phyloP scores from a whole-genome alignment of 2,113 vertebrate species.

The Synodontis membranacea region DNA sequence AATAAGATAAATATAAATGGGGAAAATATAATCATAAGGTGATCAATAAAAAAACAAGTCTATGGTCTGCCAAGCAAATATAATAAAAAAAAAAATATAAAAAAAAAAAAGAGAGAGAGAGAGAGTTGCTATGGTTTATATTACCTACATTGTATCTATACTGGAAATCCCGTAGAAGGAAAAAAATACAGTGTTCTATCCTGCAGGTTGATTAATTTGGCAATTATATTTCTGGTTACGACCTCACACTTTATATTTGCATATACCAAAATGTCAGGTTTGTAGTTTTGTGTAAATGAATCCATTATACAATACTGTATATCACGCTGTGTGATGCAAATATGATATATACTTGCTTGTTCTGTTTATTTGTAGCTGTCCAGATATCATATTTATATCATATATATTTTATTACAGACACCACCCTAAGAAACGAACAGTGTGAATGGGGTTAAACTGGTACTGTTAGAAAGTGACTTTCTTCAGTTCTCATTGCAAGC shows the following conservation, averaged over 20 bases:
- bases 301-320: neutral
- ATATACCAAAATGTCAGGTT: neutral
- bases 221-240: too few species aligned
- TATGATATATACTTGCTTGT: neutral
- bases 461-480: neutral
- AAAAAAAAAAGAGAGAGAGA: too few species aligned
- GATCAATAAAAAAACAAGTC: neutral
- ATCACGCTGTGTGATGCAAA: neutral
- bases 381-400: neutral
- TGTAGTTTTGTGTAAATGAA: neutral
- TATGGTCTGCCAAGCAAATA: too few species aligned
- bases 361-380: neutral
- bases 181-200: neutral
- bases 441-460: neutral
- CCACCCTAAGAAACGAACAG: neutral
- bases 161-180: neutral
- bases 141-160: neutral
- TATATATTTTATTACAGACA: constrained; percentile 14
- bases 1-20: neutral
- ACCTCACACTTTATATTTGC: neutral
- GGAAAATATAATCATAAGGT: neutral
- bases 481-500: neutral
- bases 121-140: neutral
- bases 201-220: neutral
- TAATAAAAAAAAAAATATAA: too few species aligned